Evolutionary conservation across 2,888 invertebrate species (phyloP).

Genomic region (Stratiomys singularior): DNA sequence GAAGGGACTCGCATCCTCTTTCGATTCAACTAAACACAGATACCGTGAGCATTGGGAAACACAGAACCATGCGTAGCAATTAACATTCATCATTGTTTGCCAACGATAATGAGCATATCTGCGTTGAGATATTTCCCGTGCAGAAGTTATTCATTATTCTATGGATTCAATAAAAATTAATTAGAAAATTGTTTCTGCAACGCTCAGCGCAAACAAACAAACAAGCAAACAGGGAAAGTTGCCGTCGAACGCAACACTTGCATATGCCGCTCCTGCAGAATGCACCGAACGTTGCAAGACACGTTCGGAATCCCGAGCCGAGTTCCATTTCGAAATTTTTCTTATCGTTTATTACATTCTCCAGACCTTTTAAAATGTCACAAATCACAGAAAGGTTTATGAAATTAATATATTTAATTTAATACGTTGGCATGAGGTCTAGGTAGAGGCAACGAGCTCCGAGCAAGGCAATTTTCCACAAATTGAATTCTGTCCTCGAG

Average conservation of each 20-base stretch:
- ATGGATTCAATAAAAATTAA: conserved; percentile 41
- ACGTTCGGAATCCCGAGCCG: neutral
- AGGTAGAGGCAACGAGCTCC: neutral
- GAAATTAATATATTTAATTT: conserved; percentile 31
- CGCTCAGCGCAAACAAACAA: too few species aligned
- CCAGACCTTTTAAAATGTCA: neutral
- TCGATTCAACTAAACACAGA: neutral
- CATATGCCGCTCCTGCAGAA: neutral
- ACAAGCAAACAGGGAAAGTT: neutral
- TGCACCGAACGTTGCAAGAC: neutral
- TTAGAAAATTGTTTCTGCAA: conserved; percentile 30
- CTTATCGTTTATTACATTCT: neutral
- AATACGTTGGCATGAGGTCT: neutral
- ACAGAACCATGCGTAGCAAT: too few species aligned
- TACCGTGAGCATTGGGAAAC: neutral
- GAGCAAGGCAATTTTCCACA: neutral
- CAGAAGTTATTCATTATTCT: neutral
- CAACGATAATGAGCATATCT: too few species aligned
- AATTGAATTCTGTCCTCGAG: neutral
- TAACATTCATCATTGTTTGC: too few species aligned
- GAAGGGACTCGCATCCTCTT: neutral
- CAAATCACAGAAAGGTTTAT: conserved; percentile 11
- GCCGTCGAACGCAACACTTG: neutral
- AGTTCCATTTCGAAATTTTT: conserved; percentile 23
- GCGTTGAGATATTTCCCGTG: neutral